Evolutionary conservation across 1,140 invertebrate species (phyloP), one percentile per base, ranked within the genome.

Genomic region (Pogonomyrmex californicus): DNA sequence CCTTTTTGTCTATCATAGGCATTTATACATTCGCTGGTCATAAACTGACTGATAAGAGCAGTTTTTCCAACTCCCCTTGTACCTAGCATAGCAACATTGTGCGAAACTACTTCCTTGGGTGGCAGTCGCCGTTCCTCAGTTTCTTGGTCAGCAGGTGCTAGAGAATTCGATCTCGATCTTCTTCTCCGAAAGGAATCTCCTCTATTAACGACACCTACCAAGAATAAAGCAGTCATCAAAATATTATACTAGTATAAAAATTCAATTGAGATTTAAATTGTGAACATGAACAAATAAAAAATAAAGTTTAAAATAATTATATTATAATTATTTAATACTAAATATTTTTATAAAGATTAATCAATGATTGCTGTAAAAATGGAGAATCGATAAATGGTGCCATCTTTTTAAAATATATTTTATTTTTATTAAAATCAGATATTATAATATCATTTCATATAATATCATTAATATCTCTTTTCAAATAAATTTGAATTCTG

Each of bases 1-100:
- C 97, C 97, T 95, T 96, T 96, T 90, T 97, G 97, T 89, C 97
- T 96, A 88, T 99, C 98, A 92, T 99, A 98, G 30, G 98, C 98
- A 93, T 99, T 99, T 92, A 99, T 99, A 92, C 98, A 98, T 92
- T 99, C 98, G 71, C 98, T 99, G 54, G 98, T 99, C 96, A 98
- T 98, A 93, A 99, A 99, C 95, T 99, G 98, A 87, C 97, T 97
- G 89, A 98, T 97, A 1, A 99, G 96, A 17, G 98, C 97, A 0
- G 98, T 98, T 95, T 99, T 99, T 30, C 98, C 98, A 7, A 99
- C 98, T 0, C 98, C 98, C 6, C 97, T 96, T 0, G 97, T 97
- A 0, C 98, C 98, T 5, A 99, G 94, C 95, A 99, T 97, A 9
- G 98, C 97, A 0, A 99, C 98, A 1, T 96, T 96, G 94, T 98